These are phyloP conservation scores for Montipora efflorescens DNA, from an alignment of 64 coral and sea anemone species.

Conservation along the genomic window DNA sequence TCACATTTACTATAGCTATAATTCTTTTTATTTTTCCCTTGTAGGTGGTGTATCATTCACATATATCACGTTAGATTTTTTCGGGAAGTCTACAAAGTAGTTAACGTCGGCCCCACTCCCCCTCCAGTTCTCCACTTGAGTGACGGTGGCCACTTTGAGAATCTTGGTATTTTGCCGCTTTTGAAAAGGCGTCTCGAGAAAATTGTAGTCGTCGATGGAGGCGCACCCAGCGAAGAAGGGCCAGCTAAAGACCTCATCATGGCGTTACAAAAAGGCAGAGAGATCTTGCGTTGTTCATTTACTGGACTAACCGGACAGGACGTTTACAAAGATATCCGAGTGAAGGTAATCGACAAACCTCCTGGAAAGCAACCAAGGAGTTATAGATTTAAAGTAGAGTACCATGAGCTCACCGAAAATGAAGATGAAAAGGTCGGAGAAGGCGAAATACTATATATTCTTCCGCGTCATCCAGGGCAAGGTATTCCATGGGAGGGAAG, in stretches of 20 bases:
- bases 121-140: constrained; percentile 70
- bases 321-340: constrained; percentile 54
- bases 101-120: constrained; percentile 55
- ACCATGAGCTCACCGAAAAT: constrained; percentile 31
- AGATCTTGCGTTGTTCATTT: constrained; percentile 74
- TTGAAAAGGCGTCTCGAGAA: constrained; percentile 56
- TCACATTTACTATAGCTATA: too few species aligned
- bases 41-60: constrained; percentile 74
- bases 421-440: constrained; percentile 58
- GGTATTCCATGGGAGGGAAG: not conserved
- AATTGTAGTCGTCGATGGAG: constrained; percentile 68
- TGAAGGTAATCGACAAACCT: constrained; percentile 36
- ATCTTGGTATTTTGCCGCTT: constrained; percentile 66
- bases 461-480: constrained; percentile 53
- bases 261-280: constrained; percentile 53
- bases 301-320: constrained; percentile 67
- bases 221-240: constrained; percentile 9
- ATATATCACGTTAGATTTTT: constrained; percentile 60
- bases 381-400: constrained; percentile 88
- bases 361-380: constrained; percentile 52
- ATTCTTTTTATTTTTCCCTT: not conserved
- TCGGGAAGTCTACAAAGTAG: constrained; percentile 40
- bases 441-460: constrained; percentile 79
- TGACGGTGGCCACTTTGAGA: constrained; percentile 87
- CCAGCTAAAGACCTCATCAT: constrained; percentile 39